phyloP scores from a whole-genome alignment of 2,113 vertebrate species.

The Arvicanthis niloticus region DNA sequence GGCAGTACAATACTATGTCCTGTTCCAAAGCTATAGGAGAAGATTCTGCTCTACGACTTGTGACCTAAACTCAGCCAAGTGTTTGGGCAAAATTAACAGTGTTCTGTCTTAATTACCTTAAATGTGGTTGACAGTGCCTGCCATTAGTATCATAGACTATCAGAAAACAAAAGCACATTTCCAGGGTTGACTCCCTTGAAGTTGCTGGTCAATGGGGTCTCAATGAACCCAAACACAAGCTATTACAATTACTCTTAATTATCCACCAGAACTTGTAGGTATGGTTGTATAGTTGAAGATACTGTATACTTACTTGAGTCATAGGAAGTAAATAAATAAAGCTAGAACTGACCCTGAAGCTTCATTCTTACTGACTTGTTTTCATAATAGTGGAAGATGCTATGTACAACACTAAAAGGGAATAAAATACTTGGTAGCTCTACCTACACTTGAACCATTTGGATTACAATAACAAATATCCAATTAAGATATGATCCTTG shows the following conservation, averaged over 20 bases:
- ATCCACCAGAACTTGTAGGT: neutral
- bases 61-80: neutral
- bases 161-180: neutral
- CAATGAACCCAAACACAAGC: neutral
- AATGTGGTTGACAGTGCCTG: neutral
- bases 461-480: neutral
- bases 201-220: neutral
- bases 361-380: neutral
- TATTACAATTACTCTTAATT: neutral
- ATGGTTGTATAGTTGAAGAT: neutral
- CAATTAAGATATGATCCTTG: neutral
- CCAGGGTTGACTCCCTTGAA: neutral
- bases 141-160: neutral
- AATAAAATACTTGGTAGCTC: neutral
- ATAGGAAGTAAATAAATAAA: neutral
- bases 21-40: neutral
- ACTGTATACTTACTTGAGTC: neutral
- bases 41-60: neutral
- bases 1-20: neutral
- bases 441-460: neutral
- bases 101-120: neutral
- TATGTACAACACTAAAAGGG: neutral
- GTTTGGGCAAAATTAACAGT: neutral
- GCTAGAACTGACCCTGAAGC: neutral
- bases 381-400: neutral